Percentiles rank a stretch among this genome's conserved stretches.
Evolutionary conservation across 2,797 vertebrate genomes (phyloP).

Genomic region (Alca torda): DNA sequence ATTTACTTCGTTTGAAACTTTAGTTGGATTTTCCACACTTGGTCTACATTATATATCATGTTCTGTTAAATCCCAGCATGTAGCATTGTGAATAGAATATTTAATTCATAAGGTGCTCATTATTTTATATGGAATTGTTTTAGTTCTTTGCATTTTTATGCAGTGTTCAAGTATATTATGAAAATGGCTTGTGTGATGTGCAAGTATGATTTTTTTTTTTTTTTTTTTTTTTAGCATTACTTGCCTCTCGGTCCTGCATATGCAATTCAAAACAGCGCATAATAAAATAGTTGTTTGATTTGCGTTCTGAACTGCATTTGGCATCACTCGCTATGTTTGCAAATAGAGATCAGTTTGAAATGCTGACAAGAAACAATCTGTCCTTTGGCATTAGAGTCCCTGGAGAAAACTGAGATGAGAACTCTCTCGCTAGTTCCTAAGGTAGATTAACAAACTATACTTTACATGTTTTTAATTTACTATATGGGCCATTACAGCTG

Average conservation of each 20-base stretch:
- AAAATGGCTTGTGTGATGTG: constrained; percentile 2
- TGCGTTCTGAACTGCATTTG: neutral
- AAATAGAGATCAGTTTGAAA: constrained; percentile 52
- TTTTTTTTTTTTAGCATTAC: constrained; percentile 7
- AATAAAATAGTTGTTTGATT: constrained; percentile 30
- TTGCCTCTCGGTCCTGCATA: constrained; percentile 2
- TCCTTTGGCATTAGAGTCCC: neutral
- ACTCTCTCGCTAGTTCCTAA: neutral
- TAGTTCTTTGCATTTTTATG: constrained; percentile 25
- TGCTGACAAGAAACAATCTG: constrained; percentile 16
- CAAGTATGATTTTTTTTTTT: neutral
- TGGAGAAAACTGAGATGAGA: neutral
- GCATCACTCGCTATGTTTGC: constrained; percentile 38
- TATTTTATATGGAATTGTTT: constrained; percentile 51
- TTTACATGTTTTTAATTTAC: neutral
- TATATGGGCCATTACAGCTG: neutral
- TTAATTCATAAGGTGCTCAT: constrained; percentile 63
- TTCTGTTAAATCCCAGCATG: constrained; percentile 24
- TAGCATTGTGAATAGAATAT: constrained; percentile 46
- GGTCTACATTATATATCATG: neutral
- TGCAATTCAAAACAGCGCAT: neutral
- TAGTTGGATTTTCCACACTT: neutral
- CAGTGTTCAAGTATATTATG: constrained; percentile 26
- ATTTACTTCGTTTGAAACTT: neutral
- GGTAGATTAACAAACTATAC: neutral